These are phyloP conservation scores for Copidosoma floridanum DNA, from an alignment of 1,140 invertebrate genomes.

Conservation along the genomic window DNA sequence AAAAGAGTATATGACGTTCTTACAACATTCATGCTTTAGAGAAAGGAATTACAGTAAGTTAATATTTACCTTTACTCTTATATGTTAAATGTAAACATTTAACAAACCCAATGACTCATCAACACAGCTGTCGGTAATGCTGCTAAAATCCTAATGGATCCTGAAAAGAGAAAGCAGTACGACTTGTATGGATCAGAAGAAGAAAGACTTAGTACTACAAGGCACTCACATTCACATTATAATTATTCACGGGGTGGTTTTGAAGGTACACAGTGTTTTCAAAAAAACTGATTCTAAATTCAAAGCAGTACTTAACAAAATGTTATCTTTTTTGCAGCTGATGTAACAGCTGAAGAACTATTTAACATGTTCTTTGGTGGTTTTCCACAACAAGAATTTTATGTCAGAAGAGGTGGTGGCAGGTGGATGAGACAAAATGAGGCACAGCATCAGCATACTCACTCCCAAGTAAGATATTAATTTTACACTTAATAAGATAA, in stretches of 20 bases:
- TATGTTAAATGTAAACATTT: background rate
- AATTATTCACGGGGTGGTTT: constrained; percentile 81
- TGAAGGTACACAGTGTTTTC: constrained; percentile 61
- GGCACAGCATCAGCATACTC: constrained; percentile 45
- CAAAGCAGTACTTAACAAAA: background rate
- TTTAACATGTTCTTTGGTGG: constrained; percentile 99
- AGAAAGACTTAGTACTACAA: constrained; percentile 52
- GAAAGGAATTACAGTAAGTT: constrained; percentile 86
- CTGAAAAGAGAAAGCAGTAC: constrained; percentile 92
- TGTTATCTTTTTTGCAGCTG: constrained; percentile 57
- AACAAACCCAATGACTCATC: constrained; percentile 31
- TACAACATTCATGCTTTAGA: constrained; percentile 87
- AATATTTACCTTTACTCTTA: background rate
- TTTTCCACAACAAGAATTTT: constrained; percentile 71
- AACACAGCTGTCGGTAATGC: constrained; percentile 85
- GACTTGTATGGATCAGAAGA: constrained; percentile 81
- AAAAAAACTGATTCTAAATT: background rate
- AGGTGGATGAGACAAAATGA: constrained; percentile 63
- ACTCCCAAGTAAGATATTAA: constrained; percentile 42
- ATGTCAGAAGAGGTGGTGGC: constrained; percentile 64
- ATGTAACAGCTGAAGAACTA: constrained; percentile 94
- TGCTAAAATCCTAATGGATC: constrained; percentile 88
- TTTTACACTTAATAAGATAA: background rate
- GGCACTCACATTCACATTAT: constrained; percentile 56
- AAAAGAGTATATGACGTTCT: constrained; percentile 87